Base-by-base conservation (phyloP, 2,797 vertebrate genomes). In the Chrosomus eos region DNA sequence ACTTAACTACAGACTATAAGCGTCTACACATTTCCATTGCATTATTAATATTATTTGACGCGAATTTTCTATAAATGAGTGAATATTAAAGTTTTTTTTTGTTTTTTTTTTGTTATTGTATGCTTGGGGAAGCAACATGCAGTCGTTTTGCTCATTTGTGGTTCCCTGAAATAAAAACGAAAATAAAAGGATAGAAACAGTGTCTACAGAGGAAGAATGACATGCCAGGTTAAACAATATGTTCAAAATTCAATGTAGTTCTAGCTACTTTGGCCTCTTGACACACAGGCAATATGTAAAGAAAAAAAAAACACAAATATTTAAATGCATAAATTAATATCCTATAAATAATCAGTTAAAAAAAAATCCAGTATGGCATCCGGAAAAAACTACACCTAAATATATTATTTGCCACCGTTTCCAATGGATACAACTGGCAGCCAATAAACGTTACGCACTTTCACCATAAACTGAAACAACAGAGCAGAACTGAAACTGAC, bases 1-100 rank as follows among this genome's bases (percentile, higher is more conserved):
- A 89, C 73, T 62, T 81, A 85, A 71, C 82, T 87, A 85, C 28
- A 60, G 58, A 68, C 71, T 80, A 70, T 40, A 87, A 75, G 84
- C 74, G 75, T 53, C 79, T 87, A 86, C 55, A 70, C 60, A 70
- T 79, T 82, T 84, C 81, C 60, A 14, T 81, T 64, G n/a, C 18
- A 2, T 74, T 79, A 77, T 58, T 66, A 67, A 9, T 76, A 77
- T 77, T 28, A 74, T 66, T 26, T 26, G 23, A 51, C n/a, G 26
- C 13, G 10, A 43, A 26, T 76, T 28, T 67, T 40, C 33, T 72
- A 78, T 43, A 70, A 55, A 84, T 33, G 3, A 78, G 16, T 53
- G 64, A 72, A 77, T 72, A 62, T 16, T 48, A 48, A 16, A 45
- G 45, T 4, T 1, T 11, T 13, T 73, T 53, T 71, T 80, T 73